Base-by-base conservation (phyloP, 2,113 vertebrate genomes). In the Gadus chalcogrammus region DNA sequence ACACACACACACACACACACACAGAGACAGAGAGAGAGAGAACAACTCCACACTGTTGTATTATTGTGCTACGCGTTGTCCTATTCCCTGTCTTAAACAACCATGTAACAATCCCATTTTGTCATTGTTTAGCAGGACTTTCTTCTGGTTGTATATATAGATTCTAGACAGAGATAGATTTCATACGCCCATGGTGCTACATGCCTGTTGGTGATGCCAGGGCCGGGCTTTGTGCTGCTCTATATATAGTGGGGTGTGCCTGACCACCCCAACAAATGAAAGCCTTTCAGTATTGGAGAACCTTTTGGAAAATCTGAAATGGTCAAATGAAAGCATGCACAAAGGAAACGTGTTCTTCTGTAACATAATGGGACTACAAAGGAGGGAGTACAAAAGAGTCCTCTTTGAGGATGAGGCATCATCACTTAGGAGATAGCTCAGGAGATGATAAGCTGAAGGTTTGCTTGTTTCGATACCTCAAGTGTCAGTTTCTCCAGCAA, bases 251-350 rank as follows among this genome's bases (percentile, higher is more conserved):
- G 27, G 16, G 67, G 42, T 59, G 3, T 11, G n/a, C 31, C 31
- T 28, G 35, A 35, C 15, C 12, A 38, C 16, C 64, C 66, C 65
- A 48, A 48, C 52, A 74, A 64, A 74, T 31, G 48, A 71, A 67
- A 64, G 62, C 70, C 68, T 73, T 63, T 75, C 31, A 18, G 13
- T 11, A 11, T 3, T 2, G 20, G 60, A 13, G 22, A 56, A 28
- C 67, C 35, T 75, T 22, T 72, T 71, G 4, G 55, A 58, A 3
- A 58, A 58, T 17, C 42, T 48, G 42, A 7, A 48, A 48, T 48
- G 11, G 8, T 48, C 8, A 13, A 12, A 48, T 48, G 42, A 48
- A 48, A 48, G 11, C 42, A 13, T 48, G 12, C 42, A 48, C 8
- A 48, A 9, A 9, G 12, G 42, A 48, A 48, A 48, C 42, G 9